These are phyloP conservation scores for Austrolebias charrua DNA, from an alignment of 2,797 vertebrate species.

Conservation along the genomic window DNA sequence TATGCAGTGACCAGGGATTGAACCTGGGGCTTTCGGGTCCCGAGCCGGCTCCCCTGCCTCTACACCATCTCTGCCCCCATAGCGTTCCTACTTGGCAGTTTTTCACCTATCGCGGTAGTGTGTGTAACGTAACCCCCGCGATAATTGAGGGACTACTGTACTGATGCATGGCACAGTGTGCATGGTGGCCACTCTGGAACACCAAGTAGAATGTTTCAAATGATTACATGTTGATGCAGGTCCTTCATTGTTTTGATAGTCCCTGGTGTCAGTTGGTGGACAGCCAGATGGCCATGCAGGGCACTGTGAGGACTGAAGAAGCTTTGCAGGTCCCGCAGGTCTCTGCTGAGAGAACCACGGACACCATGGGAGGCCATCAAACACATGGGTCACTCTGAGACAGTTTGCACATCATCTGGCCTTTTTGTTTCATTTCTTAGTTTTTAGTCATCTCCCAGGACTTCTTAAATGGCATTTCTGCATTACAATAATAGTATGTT, in stretches of 20 bases:
- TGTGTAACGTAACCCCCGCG: too few species aligned
- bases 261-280: constrained; percentile 53
- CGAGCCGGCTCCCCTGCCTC: too few species aligned
- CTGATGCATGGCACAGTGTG: constrained; percentile 17
- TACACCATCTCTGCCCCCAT: too few species aligned
- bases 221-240: not conserved
- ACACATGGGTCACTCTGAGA: constrained; percentile 55
- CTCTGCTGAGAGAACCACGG: constrained; percentile 40
- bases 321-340: constrained; percentile 51
- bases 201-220: constrained; percentile 17
- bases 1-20: too few species aligned
- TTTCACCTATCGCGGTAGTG: too few species aligned
- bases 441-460: constrained; percentile 2
- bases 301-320: constrained; percentile 56
- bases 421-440: constrained; percentile 43
- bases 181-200: constrained; percentile 6
- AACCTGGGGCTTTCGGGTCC: too few species aligned
- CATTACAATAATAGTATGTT: not conserved
- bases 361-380: constrained; percentile 40
- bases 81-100: too few species aligned
- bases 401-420: constrained; percentile 48
- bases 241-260: constrained; percentile 26
- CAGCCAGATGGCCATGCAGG: constrained; percentile 41
- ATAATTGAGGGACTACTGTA: too few species aligned
- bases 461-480: constrained; percentile 2